phyloP scores from a whole-genome alignment of 2,888 invertebrate genomes.

The Macrophya annulata region DNA sequence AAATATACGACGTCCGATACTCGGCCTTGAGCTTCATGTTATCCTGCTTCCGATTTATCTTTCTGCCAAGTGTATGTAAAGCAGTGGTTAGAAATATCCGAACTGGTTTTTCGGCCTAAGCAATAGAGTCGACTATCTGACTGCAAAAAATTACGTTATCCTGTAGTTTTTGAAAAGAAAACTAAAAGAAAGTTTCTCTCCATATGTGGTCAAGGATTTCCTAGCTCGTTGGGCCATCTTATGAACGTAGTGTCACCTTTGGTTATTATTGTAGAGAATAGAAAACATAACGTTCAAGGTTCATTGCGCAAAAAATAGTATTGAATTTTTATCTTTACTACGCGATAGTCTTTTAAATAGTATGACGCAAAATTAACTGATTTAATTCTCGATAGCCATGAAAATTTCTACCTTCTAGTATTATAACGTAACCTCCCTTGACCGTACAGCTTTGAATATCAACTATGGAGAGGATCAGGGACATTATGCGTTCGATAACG shows the following conservation, averaged over 20 bases:
- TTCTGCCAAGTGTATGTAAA: background rate
- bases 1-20: background rate
- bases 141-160: background rate
- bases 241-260: background rate
- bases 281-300: conserved; percentile 14
- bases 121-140: background rate
- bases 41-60: conserved; percentile 34
- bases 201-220: background rate
- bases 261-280: background rate
- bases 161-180: background rate
- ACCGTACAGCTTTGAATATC: conserved; percentile 37
- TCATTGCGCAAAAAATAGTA: background rate
- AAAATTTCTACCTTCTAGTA: conserved; percentile 25
- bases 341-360: background rate
- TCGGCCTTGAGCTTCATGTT: background rate
- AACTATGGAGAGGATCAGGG: conserved; percentile 34
- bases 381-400: conserved; percentile 36
- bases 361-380: background rate
- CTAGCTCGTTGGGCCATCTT: background rate
- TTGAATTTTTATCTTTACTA: background rate
- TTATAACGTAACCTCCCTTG: conserved; percentile 40
- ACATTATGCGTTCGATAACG: conserved; percentile 24
- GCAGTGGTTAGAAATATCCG: background rate
- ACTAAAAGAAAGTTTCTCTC: background rate
- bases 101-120: background rate